Conservation (phyloP, 2,113 vertebrate genomes). For the Ctenodactylus gundi region DNA sequence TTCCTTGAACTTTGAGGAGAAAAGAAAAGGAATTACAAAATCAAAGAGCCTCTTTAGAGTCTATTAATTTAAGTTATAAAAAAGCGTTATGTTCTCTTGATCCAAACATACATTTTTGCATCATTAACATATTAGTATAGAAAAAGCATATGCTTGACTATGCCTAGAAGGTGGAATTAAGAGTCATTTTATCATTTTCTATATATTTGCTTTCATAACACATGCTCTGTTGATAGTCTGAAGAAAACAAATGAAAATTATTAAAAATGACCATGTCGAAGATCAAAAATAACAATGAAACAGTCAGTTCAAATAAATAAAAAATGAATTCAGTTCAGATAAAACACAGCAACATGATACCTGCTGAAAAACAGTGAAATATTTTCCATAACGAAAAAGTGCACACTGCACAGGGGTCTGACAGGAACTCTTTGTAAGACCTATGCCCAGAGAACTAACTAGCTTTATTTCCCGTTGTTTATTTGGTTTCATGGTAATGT, state of each 20-base stretch:
- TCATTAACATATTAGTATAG: background rate
- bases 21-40: slow-evolving; percentile 19
- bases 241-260: slow-evolving; percentile 33
- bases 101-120: slow-evolving; percentile 23
- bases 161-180: slow-evolving; percentile 16
- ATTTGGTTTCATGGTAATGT: slow-evolving; percentile 44
- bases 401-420: background rate
- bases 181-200: background rate
- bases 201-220: background rate
- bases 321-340: slow-evolving; percentile 36
- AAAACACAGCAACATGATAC: background rate
- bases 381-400: slow-evolving; percentile 9
- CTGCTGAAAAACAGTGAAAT: slow-evolving; percentile 23
- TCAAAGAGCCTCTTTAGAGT: background rate
- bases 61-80: slow-evolving; percentile 5
- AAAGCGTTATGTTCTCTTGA: slow-evolving; percentile 14
- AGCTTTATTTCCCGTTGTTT: background rate
- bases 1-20: background rate
- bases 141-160: slow-evolving; percentile 29
- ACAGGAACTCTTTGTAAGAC: background rate
- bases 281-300: slow-evolving; percentile 8
- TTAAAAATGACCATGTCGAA: slow-evolving; percentile 10
- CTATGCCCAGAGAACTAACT: background rate
- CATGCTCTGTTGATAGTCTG: background rate
- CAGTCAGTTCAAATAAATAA: slow-evolving; percentile 39